Evolutionary conservation across 1,140 invertebrate genomes (phyloP), one percentile per base, ranked within the genome.

Genomic region (Aphelinus certus): DNA sequence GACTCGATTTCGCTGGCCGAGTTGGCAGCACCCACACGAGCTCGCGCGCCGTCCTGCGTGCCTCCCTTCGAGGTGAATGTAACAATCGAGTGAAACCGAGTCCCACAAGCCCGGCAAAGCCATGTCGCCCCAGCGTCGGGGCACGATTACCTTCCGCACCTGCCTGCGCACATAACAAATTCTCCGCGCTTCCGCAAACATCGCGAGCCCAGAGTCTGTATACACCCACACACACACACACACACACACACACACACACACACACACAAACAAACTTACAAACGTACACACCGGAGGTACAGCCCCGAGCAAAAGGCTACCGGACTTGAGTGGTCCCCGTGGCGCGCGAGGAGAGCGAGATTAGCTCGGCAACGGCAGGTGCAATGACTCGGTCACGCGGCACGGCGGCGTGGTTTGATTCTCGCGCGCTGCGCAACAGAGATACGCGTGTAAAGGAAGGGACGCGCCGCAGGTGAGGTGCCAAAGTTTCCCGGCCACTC

Each of bases 321-420:
- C 58, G 47, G 45, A 60, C 57, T 51, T 26, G 26, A 26, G 26
- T 26, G 26, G 26, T 26, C 26, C 26, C 26, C 26, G 26, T 26
- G 26, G 26, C 26, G 26, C 26, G 26, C 26, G 26, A 26, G 26
- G 26, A 26, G 51, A 63, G 43, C 6, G 51, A 63, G 43, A 65
- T 64, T 71, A 55, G 48, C 56, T 48, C 51, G 51, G 43, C 3
- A n/a, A 46, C 9, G 49, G 57, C 71, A 73, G 71, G 71, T 73
- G 71, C 71, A 73, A 73, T 73, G 71, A 73, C 71, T 73, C 55
- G 58, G n/a, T 26, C 46, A 10, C 47, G 9, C 26, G 26, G 26
- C 26, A 26, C 26, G 26, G 26, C 26, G 26, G 26, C 26, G 26
- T 26, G 26, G n/a, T 47, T 47, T 67, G 43, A 56, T 47, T 67